Percentiles rank a stretch among this genome's conserved stretches.
Evolutionary conservation across 1,140 invertebrate species (phyloP).

Genomic region (Diabrotica virgifera): DNA sequence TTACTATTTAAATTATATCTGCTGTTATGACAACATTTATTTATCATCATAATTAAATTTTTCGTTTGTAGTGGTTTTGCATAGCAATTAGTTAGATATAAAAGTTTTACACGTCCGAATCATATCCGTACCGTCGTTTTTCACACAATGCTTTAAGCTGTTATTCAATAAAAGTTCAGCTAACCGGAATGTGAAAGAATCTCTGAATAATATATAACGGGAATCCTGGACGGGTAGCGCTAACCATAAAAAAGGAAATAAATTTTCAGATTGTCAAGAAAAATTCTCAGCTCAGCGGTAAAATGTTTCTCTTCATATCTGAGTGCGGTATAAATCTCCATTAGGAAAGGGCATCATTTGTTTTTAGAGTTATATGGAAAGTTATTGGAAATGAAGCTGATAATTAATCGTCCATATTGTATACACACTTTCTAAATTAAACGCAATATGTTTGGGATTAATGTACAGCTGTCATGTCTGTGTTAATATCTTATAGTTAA

Average conservation of each 20-base stretch:
- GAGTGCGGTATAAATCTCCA: neutral
- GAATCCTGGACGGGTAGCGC: slow-evolving; percentile 16
- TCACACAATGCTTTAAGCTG: slow-evolving; percentile 14
- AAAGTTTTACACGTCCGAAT: neutral
- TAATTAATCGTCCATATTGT: no score
- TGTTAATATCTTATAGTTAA: no score
- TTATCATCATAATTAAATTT: no score
- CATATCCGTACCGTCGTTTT: slow-evolving; percentile 1
- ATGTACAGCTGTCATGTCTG: no score
- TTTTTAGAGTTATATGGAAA: neutral
- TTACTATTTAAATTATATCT: no score
- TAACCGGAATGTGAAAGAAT: slow-evolving; percentile 30
- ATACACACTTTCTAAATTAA: no score
- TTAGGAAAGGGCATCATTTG: slow-evolving; percentile 2
- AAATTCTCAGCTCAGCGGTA: slow-evolving; percentile 9
- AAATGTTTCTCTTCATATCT: slow-evolving; percentile 11
- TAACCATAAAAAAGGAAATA: slow-evolving; percentile 31
- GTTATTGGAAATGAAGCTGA: slow-evolving; percentile 1
- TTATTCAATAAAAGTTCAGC: slow-evolving; percentile 32
- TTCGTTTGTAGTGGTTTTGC: neutral
- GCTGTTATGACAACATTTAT: no score
- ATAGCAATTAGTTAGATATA: neutral
- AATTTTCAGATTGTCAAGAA: slow-evolving; percentile 37
- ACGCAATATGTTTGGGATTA: no score
- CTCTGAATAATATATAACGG: slow-evolving; percentile 25